These are phyloP conservation scores for Elachura formosa DNA, from an alignment of 2,113 vertebrate species.

Conservation along the genomic window DNA sequence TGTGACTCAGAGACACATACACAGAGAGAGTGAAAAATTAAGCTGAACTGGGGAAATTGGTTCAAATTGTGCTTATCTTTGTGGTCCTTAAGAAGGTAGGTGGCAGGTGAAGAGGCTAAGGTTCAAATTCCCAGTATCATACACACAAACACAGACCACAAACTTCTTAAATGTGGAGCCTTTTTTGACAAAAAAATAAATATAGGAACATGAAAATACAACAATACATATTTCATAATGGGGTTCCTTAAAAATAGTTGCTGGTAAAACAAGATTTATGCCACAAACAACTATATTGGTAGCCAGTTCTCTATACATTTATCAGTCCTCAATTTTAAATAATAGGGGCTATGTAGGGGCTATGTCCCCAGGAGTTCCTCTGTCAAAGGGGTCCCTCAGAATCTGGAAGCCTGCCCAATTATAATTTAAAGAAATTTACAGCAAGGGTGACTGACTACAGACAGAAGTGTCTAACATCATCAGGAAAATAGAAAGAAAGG, in stretches of 20 bases:
- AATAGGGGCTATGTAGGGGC: rapidly evolving
- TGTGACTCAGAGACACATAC: neutral
- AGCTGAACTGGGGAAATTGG: neutral
- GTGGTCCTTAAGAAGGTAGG: neutral
- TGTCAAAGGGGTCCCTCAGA: neutral
- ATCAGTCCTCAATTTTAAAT: neutral
- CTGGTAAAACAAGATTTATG: neutral
- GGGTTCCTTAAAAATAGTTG: neutral
- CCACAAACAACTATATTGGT: neutral
- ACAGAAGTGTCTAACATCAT: neutral
- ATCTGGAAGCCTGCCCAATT: neutral
- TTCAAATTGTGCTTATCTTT: neutral
- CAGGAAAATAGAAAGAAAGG: neutral
- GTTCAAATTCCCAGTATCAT: neutral
- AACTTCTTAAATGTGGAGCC: neutral
- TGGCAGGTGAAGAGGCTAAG: neutral
- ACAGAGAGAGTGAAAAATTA: neutral
- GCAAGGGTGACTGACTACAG: neutral
- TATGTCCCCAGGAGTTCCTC: neutral
- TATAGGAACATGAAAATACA: neutral
- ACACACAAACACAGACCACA: neutral
- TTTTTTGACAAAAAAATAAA: neutral
- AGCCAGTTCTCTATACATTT: neutral
- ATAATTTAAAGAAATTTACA: neutral
- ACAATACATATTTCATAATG: neutral